Conservation (phyloP, 2,797 vertebrate species). For the Telmatherina bonti region DNA sequence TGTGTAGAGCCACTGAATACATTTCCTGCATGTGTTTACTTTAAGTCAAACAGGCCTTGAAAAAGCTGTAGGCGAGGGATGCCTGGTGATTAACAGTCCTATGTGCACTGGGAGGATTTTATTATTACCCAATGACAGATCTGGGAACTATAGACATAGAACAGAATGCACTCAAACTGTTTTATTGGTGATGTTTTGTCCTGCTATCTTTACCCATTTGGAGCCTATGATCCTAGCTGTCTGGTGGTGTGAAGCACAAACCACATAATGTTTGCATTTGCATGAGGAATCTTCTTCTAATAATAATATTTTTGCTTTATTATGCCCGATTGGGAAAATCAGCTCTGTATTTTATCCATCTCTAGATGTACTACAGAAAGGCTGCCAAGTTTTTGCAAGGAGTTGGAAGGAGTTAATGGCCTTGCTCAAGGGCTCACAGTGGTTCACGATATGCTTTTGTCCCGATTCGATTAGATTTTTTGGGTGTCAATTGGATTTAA, state of each 20-base stretch:
- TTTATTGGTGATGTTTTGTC: conserved; percentile 42
- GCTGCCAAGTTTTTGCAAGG: too few species aligned
- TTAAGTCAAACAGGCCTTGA: conserved; percentile 82
- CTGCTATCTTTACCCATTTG: conserved; percentile 39
- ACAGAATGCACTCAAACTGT: conserved; percentile 33
- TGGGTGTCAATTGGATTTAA: too few species aligned
- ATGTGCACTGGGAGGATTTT: conserved; percentile 66
- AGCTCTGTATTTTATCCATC: too few species aligned
- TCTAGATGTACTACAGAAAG: too few species aligned
- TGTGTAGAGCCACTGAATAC: conserved; percentile 80
- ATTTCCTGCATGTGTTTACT: conserved; percentile 84
- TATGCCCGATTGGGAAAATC: too few species aligned
- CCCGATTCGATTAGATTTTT: too few species aligned
- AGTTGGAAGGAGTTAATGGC: too few species aligned
- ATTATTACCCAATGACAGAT: conserved; percentile 80
- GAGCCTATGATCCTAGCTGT: conserved; percentile 2
- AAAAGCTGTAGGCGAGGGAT: conserved; percentile 69
- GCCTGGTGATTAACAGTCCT: conserved; percentile 75
- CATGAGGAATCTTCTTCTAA: not conserved
- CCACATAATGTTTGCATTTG: not conserved
- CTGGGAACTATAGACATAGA: conserved; percentile 63
- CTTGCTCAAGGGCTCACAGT: too few species aligned
- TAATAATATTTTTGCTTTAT: too few species aligned
- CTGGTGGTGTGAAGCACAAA: conserved; percentile 15
- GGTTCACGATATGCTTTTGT: too few species aligned